A percentile compares a stretch with the other conserved stretches of the same genome.
Conservation (phyloP, 2,113 vertebrate species). For the Poecile atricapillus region DNA sequence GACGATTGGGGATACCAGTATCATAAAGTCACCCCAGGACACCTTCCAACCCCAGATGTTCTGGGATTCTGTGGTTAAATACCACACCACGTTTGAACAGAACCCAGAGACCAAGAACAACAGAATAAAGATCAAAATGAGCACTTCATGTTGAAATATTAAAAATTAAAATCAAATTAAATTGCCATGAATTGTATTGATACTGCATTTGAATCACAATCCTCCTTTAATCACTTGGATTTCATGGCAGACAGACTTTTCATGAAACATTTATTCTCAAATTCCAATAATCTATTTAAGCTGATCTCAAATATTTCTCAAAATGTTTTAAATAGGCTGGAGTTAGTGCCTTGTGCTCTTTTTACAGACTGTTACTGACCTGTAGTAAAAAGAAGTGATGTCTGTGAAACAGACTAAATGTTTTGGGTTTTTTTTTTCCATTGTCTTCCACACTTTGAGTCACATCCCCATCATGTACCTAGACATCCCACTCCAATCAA, state of each 20-base stretch:
- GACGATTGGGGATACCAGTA: too few species aligned
- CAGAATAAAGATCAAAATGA: background rate
- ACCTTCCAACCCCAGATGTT: background rate
- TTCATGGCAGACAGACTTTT: accelerated
- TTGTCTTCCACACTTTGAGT: background rate
- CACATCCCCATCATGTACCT: accelerated
- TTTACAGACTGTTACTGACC: background rate
- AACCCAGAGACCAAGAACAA: background rate
- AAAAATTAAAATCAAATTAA: background rate
- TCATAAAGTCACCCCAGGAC: too few species aligned
- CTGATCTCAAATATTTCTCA: background rate
- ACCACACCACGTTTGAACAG: accelerated
- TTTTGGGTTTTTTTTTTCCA: background rate
- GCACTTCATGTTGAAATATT: background rate
- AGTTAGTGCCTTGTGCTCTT: background rate
- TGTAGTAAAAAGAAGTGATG: background rate
- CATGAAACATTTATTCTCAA: background rate
- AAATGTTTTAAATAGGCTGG: background rate
- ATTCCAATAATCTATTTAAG: accelerated
- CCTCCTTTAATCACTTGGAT: background rate
- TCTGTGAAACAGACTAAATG: too few species aligned
- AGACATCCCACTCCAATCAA: background rate
- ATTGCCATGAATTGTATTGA: accelerated
- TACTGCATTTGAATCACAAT: background rate
- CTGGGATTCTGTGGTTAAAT: background rate